Evolutionary conservation across 2,888 invertebrate species (phyloP).

Genomic region (Boloria euphrosyne): DNA sequence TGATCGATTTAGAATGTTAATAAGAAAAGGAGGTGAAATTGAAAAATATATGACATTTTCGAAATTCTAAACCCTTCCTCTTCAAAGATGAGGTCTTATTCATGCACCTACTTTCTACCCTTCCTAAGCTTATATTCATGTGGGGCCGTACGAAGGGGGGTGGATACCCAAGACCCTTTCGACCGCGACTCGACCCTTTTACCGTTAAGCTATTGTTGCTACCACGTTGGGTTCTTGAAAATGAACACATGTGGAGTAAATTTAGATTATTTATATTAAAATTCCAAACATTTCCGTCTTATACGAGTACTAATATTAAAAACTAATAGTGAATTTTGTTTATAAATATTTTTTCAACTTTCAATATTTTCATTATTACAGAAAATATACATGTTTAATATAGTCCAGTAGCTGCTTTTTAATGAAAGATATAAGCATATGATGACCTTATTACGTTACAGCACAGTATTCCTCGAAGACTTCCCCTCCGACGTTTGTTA

Average conservation of each 20-base stretch:
- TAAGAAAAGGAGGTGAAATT: not conserved
- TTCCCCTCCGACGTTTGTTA: constrained; percentile 4
- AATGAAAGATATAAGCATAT: not conserved
- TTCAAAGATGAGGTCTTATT: constrained; percentile 9
- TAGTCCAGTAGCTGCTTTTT: not conserved
- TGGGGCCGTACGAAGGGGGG: constrained; percentile 35
- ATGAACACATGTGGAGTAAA: constrained; percentile 14
- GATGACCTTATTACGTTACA: not conserved
- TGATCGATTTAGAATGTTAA: too few relatives aligned
- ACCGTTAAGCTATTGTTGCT: constrained; percentile 35
- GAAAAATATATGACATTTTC: too few relatives aligned
- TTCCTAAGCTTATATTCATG: constrained; percentile 29
- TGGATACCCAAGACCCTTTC: constrained; percentile 38
- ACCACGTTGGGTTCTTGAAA: constrained; percentile 25
- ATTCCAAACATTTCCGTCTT: not conserved
- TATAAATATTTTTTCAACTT: too few relatives aligned
- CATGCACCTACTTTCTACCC: constrained; percentile 23
- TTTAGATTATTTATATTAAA: not conserved
- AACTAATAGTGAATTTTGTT: too few relatives aligned
- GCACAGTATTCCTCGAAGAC: not conserved
- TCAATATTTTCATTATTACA: too few relatives aligned
- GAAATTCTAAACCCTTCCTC: not conserved
- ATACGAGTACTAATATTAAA: too few relatives aligned
- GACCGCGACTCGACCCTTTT: constrained; percentile 38
- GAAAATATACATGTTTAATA: not conserved